Evolutionary conservation across 2,113 vertebrate genomes (phyloP), one percentile per base, ranked within the genome.

Genomic region (Neogobius melanostomus): DNA sequence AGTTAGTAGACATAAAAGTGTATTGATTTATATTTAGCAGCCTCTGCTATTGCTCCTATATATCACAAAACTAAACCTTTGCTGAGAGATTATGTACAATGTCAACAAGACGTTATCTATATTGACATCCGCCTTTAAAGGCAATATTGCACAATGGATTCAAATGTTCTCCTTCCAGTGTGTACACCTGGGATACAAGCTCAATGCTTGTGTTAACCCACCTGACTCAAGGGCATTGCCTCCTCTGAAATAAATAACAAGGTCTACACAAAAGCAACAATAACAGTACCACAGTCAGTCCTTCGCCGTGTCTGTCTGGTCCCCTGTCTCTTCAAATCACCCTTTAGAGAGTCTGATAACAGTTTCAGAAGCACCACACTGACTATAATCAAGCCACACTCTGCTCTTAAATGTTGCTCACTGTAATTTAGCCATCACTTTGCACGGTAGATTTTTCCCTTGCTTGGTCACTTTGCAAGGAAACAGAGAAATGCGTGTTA

Each of bases 371-470:
- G 65, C 36, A 17, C 52, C 61, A 1, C 61, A 1, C 12, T 71
- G 61, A 61, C 48, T 74, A 7, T 69, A 82, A 85, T 85, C 79
- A 84, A 60, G 62, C 68, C 71, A 78, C 44, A 68, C 80, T 65
- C 0, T 60, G 77, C 79, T 80, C 10, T 80, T 73, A 74, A 70
- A 71, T 3, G 77, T 51, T 11, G 71, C 62, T 66, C 65, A 7
- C 72, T 84, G 50, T 68, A 72, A 74, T 83, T 80, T 74, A 79
- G 53, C 70, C 76, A 48, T 84, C 72, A 61, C 0, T 10, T n/a
- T 9, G 14, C 69, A 10, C 2, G 51, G 75, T 36, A 0, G 36
- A 36, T 9, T 57, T 54, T 50, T 49, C 66, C 36, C 0, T 45
- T 47, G 68, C 68, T 78, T 17, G 44, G n/a, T 48, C 62, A 64